Evolutionary conservation across 1,140 invertebrate species (phyloP).

Genomic region (Dolichoris vasculosae): DNA sequence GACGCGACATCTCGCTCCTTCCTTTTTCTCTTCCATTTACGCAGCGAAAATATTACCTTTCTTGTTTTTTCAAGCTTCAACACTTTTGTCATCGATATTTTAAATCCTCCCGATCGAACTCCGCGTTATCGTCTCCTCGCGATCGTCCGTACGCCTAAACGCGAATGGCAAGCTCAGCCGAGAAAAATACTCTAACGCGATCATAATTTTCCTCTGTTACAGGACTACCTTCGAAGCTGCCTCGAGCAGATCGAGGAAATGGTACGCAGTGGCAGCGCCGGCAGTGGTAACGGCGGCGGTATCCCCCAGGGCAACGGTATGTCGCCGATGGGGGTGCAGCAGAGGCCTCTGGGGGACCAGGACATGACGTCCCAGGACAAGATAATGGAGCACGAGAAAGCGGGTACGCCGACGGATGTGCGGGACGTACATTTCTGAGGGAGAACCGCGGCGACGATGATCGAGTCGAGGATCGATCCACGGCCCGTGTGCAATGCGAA

Average conservation of each 20-base stretch:
- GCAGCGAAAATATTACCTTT: not conserved
- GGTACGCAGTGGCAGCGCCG: slow-evolving; percentile 75
- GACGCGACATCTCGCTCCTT: not conserved
- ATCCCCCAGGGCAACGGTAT: slow-evolving; percentile 42
- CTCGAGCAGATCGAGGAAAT: slow-evolving; percentile 84
- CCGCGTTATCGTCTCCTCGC: too few relatives aligned
- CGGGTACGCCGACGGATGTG: slow-evolving; percentile 87
- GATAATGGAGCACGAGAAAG: slow-evolving; percentile 79
- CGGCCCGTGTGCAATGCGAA: not conserved
- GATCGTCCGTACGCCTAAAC: too few relatives aligned
- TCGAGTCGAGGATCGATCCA: not conserved
- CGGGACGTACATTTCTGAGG: slow-evolving; percentile 77
- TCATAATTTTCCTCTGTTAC: slow-evolving; percentile 54
- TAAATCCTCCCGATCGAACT: not conserved
- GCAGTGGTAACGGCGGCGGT: slow-evolving; percentile 59
- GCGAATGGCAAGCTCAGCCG: too few relatives aligned
- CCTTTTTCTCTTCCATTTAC: not conserved
- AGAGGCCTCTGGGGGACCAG: slow-evolving; percentile 69
- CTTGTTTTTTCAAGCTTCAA: not conserved
- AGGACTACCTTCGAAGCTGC: slow-evolving; percentile 85
- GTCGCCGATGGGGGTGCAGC: slow-evolving; percentile 54
- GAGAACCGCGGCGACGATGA: not conserved
- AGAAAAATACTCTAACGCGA: not conserved
- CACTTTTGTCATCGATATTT: slow-evolving; percentile 44
- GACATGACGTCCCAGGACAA: slow-evolving; percentile 75